Evolutionary conservation across 2,113 vertebrate genomes (phyloP).

Genomic region (Urocitellus parryii): DNA sequence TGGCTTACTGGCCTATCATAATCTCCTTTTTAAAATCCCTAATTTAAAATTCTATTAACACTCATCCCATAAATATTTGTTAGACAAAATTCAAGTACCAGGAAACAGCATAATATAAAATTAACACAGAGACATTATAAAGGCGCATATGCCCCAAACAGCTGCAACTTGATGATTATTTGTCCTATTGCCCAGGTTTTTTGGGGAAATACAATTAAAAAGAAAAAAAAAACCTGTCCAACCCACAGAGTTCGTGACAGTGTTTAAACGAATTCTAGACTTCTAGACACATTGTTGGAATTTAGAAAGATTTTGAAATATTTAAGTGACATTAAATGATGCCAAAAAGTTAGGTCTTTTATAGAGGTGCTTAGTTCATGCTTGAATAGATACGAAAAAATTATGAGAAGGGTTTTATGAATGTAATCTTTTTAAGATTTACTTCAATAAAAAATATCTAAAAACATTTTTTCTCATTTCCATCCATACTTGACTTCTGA

Average conservation of each 20-base stretch:
- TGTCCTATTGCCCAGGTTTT: slow-evolving; percentile 68
- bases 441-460: background rate
- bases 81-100: slow-evolving; percentile 72
- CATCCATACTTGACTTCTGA: background rate
- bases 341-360: slow-evolving; percentile 71
- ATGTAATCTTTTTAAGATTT: slow-evolving; percentile 13
- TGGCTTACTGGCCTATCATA: slow-evolving; percentile 67
- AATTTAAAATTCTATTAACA: slow-evolving; percentile 78
- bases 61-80: slow-evolving; percentile 68
- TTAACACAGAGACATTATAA: slow-evolving; percentile 65
- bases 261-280: slow-evolving; percentile 66
- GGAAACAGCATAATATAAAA: slow-evolving; percentile 74
- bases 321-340: background rate
- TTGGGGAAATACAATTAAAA: background rate
- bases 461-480: slow-evolving; percentile 35
- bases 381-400: background rate
- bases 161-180: slow-evolving; percentile 75
- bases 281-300: slow-evolving; percentile 68
- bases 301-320: slow-evolving; percentile 70
- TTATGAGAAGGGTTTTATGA: slow-evolving; percentile 38
- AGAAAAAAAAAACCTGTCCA: background rate
- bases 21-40: slow-evolving; percentile 54
- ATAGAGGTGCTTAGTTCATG: slow-evolving; percentile 63
- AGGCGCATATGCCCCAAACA: slow-evolving; percentile 73
- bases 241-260: slow-evolving; percentile 53